Percentiles rank a stretch among this genome's conserved stretches.
Conservation (phyloP, 2,113 vertebrate species). For the Promerops cafer region DNA sequence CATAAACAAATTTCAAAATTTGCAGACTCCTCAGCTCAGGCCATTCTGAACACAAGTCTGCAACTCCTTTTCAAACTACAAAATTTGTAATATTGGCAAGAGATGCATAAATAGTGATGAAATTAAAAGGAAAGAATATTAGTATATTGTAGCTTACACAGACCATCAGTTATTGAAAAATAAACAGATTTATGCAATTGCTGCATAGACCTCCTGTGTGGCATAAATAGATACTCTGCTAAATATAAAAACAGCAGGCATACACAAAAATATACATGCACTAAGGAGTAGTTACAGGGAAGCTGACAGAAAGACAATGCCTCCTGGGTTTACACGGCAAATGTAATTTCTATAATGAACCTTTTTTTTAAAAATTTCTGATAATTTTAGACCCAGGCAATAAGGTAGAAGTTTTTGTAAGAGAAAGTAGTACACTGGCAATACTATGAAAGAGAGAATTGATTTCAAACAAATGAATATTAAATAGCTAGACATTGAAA, state of each 20-base stretch:
- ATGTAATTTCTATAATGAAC: constrained; percentile 73
- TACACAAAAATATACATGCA: constrained; percentile 4
- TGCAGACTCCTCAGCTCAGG: not conserved
- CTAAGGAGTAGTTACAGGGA: constrained; percentile 53
- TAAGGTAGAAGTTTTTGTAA: constrained; percentile 22
- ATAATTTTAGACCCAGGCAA: constrained; percentile 40
- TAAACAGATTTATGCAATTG: constrained; percentile 44
- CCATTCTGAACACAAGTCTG: not conserved
- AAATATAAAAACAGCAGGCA: not conserved
- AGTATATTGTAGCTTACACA: constrained; percentile 3
- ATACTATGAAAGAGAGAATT: constrained; percentile 18
- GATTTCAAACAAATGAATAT: constrained; percentile 45
- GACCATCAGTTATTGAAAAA: constrained; percentile 47
- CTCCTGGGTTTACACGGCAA: constrained; percentile 68
- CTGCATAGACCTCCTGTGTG: constrained; percentile 8
- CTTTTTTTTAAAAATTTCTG: constrained; percentile 1
- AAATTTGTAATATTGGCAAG: not conserved
- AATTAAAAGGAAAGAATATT: not conserved
- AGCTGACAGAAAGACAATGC: constrained; percentile 61
- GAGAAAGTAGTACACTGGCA: not conserved
- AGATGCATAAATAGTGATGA: not conserved
- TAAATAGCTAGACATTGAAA: constrained; percentile 27
- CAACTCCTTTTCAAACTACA: not conserved
- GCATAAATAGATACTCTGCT: constrained; percentile 53
- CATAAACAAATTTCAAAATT: not conserved